Conservation (phyloP, 2,797 vertebrate species). For the Parambassis ranga region DNA sequence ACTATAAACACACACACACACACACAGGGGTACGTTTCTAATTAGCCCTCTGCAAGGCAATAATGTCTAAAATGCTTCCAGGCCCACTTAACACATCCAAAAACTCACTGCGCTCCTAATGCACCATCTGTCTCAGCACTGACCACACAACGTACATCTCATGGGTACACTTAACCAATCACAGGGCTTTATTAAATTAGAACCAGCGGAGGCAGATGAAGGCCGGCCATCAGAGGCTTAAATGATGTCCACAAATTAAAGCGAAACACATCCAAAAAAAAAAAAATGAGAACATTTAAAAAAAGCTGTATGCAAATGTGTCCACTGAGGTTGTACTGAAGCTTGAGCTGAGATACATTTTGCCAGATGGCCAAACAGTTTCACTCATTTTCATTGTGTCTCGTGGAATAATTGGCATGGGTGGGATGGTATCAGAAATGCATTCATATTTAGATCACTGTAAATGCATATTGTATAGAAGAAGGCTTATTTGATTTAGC, state of each 20-base stretch:
- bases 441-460: background rate
- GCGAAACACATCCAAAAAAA: background rate
- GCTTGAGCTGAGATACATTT: background rate
- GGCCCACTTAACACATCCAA: slow-evolving; percentile 46
- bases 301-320: background rate
- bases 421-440: no score
- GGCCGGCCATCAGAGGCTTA: background rate
- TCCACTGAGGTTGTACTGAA: background rate
- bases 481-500: no score
- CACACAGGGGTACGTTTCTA: slow-evolving; percentile 34
- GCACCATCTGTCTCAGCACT: slow-evolving; percentile 36
- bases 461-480: no score
- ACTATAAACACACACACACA: slow-evolving; percentile 10
- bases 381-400: no score
- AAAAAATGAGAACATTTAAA: background rate
- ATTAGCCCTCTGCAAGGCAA: slow-evolving; percentile 40
- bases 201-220: background rate
- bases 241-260: background rate
- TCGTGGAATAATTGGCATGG: no score
- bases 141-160: slow-evolving; percentile 5
- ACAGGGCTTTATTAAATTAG: slow-evolving; percentile 15
- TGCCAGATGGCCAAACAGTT: background rate
- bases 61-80: slow-evolving; percentile 45
- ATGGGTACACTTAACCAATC: slow-evolving; percentile 12
- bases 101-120: slow-evolving; percentile 31